Percentiles rank a stretch among this genome's conserved stretches.
Conservation (phyloP, 2,888 invertebrate species). For the Cybosia mesomella region DNA sequence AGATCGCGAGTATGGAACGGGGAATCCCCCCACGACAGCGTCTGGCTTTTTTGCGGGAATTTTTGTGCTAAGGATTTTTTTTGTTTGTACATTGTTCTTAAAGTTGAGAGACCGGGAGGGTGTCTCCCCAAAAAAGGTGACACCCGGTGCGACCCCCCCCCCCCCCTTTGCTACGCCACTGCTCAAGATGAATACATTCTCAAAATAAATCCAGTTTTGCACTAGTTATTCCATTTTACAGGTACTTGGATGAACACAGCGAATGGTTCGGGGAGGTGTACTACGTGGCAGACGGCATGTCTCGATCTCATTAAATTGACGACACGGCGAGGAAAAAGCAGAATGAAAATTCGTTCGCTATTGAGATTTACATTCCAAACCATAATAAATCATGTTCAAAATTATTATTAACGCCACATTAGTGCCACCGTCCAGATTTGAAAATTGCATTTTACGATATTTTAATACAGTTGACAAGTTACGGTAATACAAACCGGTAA, state of each 20-base stretch:
- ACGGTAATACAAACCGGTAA: background rate
- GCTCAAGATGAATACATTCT: no score
- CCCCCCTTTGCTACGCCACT: no score
- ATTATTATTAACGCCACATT: conserved; percentile 25
- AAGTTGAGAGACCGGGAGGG: no score
- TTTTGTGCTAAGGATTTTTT: no score
- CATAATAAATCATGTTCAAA: conserved; percentile 28
- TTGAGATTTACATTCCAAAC: conserved; percentile 50
- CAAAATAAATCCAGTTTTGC: no score
- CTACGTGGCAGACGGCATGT: conserved; percentile 87
- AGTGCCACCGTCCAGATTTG: conserved; percentile 46
- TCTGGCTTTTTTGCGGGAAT: no score
- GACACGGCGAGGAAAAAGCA: background rate
- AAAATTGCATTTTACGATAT: conserved; percentile 12
- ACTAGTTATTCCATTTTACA: conserved; percentile 65
- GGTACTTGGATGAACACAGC: conserved; percentile 92
- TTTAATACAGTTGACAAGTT: conserved; percentile 8
- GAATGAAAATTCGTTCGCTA: conserved; percentile 34
- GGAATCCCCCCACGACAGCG: no score
- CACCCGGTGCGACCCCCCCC: no score
- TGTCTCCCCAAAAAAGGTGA: no score
- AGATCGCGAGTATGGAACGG: no score
- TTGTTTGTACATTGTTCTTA: no score
- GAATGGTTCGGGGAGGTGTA: conserved; percentile 94
- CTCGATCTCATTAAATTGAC: conserved; percentile 67